A percentile compares a stretch with the other conserved stretches of the same genome.
Conservation (phyloP, 2,888 invertebrate genomes). For the Antheraea assamensis region DNA sequence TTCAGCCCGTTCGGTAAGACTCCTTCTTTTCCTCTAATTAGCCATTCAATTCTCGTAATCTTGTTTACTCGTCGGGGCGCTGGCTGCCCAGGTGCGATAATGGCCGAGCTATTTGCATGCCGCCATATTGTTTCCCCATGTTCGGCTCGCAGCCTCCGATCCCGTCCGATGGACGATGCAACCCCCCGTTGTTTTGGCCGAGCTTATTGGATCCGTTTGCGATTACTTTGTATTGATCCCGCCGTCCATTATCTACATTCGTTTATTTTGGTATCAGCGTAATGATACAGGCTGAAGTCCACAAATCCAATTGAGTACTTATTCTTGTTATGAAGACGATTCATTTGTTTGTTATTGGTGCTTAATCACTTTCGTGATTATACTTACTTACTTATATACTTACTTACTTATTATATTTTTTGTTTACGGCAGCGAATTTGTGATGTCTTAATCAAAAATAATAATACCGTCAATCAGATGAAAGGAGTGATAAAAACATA, state of each 20-base stretch:
- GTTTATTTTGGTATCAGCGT: slow-evolving; percentile 77
- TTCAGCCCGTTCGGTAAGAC: slow-evolving; percentile 63
- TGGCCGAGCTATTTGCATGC: slow-evolving; percentile 82
- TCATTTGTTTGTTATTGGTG: slow-evolving; percentile 7
- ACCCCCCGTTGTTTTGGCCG: slow-evolving; percentile 77
- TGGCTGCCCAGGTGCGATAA: slow-evolving; percentile 81
- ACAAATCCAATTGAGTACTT: slow-evolving; percentile 55
- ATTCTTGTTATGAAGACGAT: slow-evolving; percentile 25
- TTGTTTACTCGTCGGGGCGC: slow-evolving; percentile 77
- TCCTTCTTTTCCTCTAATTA: slow-evolving; percentile 81
- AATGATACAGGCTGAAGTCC: slow-evolving; percentile 71
- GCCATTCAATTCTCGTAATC: slow-evolving; percentile 82
- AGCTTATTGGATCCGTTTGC: slow-evolving; percentile 81
- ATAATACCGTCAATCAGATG: background rate
- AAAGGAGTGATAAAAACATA: background rate
- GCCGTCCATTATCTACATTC: slow-evolving; percentile 80
- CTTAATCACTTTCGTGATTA: background rate
- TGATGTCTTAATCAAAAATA: background rate
- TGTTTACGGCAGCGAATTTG: background rate
- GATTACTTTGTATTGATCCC: slow-evolving; percentile 82
- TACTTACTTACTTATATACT: too few species aligned
- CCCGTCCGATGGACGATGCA: slow-evolving; percentile 61
- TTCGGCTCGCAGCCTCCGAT: slow-evolving; percentile 66
- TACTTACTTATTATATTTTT: background rate
- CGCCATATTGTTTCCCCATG: slow-evolving; percentile 81